These are phyloP conservation scores for Leptinotarsa undecemlineata DNA, from an alignment of 1,140 invertebrate species.

Conservation along the genomic window DNA sequence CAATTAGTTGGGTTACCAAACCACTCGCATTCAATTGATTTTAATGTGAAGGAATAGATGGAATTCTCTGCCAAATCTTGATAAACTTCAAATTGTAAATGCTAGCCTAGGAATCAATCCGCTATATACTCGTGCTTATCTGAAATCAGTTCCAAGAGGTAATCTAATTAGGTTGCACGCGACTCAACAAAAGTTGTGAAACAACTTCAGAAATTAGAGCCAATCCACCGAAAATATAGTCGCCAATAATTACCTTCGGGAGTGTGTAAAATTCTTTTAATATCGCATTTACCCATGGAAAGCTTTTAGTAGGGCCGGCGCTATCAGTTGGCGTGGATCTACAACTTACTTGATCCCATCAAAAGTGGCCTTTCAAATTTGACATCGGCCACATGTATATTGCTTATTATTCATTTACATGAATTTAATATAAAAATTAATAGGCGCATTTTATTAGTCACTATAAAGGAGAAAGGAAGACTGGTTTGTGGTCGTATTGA, in stretches of 20 bases:
- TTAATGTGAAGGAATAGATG: too few species aligned
- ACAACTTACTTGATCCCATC: slow-evolving; percentile 45
- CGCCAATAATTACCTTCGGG: not conserved
- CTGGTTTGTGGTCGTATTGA: too few species aligned
- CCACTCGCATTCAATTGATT: too few species aligned
- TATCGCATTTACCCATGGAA: slow-evolving; percentile 32
- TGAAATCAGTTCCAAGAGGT: not conserved
- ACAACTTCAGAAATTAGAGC: slow-evolving; percentile 2
- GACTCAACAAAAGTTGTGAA: not conserved
- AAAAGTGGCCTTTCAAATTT: slow-evolving; percentile 51
- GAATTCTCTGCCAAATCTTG: not conserved
- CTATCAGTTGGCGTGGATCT: slow-evolving; percentile 49
- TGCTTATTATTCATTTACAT: slow-evolving; percentile 36
- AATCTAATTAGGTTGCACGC: slow-evolving; percentile 7
- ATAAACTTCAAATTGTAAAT: not conserved
- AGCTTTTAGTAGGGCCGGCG: slow-evolving; percentile 50
- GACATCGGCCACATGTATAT: slow-evolving; percentile 49
- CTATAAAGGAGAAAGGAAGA: not conserved
- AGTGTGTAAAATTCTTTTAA: not conserved
- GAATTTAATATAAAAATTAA: slow-evolving; percentile 6
- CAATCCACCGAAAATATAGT: slow-evolving; percentile 4
- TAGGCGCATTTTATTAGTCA: slow-evolving; percentile 2
- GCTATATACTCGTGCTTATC: slow-evolving; percentile 5
- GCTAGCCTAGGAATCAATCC: not conserved
- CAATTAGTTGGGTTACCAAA: too few species aligned